Base-by-base conservation (phyloP, 2,888 invertebrate species). In the Balanococcus diminutus region DNA sequence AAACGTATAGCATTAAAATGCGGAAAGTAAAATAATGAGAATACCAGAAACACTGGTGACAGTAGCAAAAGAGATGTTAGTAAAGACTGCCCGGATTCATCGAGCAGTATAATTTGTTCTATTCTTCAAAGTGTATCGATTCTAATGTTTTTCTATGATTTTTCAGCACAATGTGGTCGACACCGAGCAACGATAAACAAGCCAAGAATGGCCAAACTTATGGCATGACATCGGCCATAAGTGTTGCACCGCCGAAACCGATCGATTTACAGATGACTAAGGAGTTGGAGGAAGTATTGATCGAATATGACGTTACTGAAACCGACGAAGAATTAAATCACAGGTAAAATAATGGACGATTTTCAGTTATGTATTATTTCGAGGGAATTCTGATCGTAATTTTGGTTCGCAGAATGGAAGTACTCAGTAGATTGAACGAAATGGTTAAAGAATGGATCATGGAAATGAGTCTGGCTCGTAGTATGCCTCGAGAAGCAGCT, bases 171-270 rank as follows among this genome's bases (percentile, higher is more conserved):
- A 75, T 75, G 75, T 75, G 75, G 75, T 75, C 75, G n/a, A 75
- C 32, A n/a, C 36, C 75, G 14, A 67, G 28, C 61, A 28, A 32
- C 32, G 75, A 75, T n/a, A 75, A 75, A n/a, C 61, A 67, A 9
- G 9, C n/a, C 8, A 16, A 75, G 36, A 75, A 75, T 75, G 75
- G 75, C 75, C 16, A 75, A 32, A 51, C 82, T 51, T 86, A 82
- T 86, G 98, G 98, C 86, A 96, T 98, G 94, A 98, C 98, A 8
- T 96, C 97, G 28, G 97, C 98, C 87, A 97, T 98, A 88, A 97
- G 96, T 88, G 92, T 94, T 89, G 96, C 97, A 87, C 93, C 93
- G 87, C 96, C 96, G 16, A 96, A 95, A 90, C 93, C 93, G 22
- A 91, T 93, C 87, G 97, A 97, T 90, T 90, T 94, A 83, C 92